These are phyloP conservation scores for Streptopelia turtur DNA, from an alignment of 2,797 vertebrate species.

Conservation along the genomic window DNA sequence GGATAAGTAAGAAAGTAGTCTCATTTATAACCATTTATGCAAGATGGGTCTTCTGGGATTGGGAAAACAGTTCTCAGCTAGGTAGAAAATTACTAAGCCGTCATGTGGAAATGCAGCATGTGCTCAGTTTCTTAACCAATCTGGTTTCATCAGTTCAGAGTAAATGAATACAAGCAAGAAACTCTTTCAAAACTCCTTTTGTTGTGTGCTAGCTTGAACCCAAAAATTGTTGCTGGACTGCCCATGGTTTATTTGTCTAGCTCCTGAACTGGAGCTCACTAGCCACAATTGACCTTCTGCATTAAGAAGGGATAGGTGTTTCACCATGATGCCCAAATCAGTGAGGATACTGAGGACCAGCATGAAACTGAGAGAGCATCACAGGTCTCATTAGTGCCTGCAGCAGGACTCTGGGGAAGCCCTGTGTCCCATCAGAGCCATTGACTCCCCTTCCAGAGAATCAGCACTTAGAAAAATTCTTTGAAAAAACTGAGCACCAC, in stretches of 20 bases:
- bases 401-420: neutral
- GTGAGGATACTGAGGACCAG: neutral
- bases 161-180: neutral
- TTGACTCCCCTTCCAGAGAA: neutral
- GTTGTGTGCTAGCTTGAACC: neutral
- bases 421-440: neutral
- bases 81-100: neutral
- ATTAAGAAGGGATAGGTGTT: neutral
- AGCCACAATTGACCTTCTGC: neutral
- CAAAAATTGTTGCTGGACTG: neutral
- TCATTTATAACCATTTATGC: neutral
- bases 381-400: neutral
- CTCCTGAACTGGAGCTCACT: neutral
- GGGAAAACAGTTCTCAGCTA: neutral
- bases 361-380: neutral
- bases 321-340: neutral
- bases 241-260: neutral
- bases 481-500: neutral
- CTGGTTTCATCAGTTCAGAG: neutral
- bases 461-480: neutral
- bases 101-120: neutral
- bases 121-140: neutral
- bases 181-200: neutral
- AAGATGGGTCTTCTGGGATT: neutral
- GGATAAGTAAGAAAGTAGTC: neutral